Evolutionary conservation across 1,140 invertebrate species (phyloP), one percentile per base, ranked within the genome.

Genomic region (Leptopilina boulardi): DNA sequence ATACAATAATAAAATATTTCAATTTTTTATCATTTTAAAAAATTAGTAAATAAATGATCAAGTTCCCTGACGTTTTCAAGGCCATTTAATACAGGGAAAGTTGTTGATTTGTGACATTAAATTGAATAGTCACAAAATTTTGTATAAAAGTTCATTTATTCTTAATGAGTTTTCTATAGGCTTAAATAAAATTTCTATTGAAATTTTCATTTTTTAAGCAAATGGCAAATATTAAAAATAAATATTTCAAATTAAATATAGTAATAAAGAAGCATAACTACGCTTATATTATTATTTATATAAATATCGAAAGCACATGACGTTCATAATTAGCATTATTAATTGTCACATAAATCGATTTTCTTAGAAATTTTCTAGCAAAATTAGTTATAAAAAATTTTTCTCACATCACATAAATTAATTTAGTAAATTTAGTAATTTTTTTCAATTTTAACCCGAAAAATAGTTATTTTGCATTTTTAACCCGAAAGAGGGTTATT

Each of bases 261-360:
- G 15, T 51, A 18, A 5, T 51, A 51, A 15, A 47, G 9, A 47
- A 47, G 2, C 3, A 51, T 5, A 51, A n/a, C 15, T n/a, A 18
- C 18, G 47, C n/a, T 51, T 51, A 66, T 23, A 56, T n/a, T n/a
- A n/a, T n/a, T n/a, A n/a, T 23, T 13, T 13, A 11, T 13, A 66
- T 15, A n/a, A 26, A 66, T 66, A 66, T 66, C 6, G 4, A 30
- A 21, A 26, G 21, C 21, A 66, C 23, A 4, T 10, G 0, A 30
- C 15, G 23, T 66, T 8, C 11, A 66, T 66, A 66, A 66, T 59
- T 66, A 66, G 10, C 54, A 21, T 56, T 56, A 56, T 8, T 56
- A 56, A 56, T 21, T 23, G 54, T 66, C 56, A 30, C 23, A 66
- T 66, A 66, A 66, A 66, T 30, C 56, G 21, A 66, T 26, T 66